Percentiles rank a stretch among this genome's conserved stretches.
These are phyloP conservation scores for Torymus tubicola DNA, from an alignment of 2,888 invertebrate species.

Conservation along the genomic window DNA sequence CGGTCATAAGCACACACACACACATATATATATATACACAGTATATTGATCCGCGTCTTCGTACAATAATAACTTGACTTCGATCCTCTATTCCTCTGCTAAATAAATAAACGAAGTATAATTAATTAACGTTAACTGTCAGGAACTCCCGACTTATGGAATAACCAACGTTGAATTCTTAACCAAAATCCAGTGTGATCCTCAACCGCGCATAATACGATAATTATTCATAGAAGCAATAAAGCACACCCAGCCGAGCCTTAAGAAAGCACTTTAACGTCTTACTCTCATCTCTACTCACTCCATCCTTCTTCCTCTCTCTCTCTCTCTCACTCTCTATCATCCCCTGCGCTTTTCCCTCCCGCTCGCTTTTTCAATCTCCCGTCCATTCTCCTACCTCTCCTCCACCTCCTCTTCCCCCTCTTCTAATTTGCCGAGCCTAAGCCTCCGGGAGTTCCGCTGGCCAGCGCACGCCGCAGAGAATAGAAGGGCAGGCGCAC, in stretches of 20 bases:
- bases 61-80: too few relatives aligned
- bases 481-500: constrained; percentile 58
- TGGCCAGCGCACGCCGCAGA: neutral
- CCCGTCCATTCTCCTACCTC: constrained; percentile 28
- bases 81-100: too few relatives aligned
- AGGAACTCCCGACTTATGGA: too few relatives aligned
- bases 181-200: too few relatives aligned
- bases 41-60: too few relatives aligned
- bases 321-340: constrained; percentile 10
- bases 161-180: too few relatives aligned
- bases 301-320: neutral
- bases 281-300: constrained; percentile 24
- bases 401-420: constrained; percentile 60
- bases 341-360: neutral
- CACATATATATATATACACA: too few relatives aligned
- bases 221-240: constrained; percentile 16
- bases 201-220: neutral
- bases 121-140: too few relatives aligned
- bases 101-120: too few relatives aligned
- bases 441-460: constrained; percentile 61
- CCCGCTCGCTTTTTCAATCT: constrained; percentile 43
- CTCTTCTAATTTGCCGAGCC: constrained; percentile 71
- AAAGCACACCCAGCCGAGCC: neutral
- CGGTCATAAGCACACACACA: too few relatives aligned
- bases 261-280: constrained; percentile 29